Conservation (phyloP, 2,797 vertebrate genomes). For the Leontopithecus rosalia region DNA sequence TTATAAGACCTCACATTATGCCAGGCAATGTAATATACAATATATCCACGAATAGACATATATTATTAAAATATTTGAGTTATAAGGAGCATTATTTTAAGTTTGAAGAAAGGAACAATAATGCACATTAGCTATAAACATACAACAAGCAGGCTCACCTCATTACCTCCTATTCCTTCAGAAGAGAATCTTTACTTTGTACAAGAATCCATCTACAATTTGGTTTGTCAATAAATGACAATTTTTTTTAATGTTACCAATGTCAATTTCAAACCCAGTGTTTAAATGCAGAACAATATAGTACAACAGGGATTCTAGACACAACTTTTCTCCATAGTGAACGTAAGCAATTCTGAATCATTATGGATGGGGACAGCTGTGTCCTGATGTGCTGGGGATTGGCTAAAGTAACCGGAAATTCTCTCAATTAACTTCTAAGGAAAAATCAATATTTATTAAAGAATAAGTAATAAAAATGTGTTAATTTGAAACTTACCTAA, state of each 20-base stretch:
- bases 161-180: not conserved
- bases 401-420: not conserved
- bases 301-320: not conserved
- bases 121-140: not conserved
- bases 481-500: constrained; percentile 42
- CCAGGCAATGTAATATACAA: not conserved
- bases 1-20: not conserved
- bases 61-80: not conserved
- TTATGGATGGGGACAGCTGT: not conserved
- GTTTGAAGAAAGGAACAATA: not conserved
- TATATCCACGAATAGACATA: not conserved
- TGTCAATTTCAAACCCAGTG: not conserved
- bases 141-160: not conserved
- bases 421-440: not conserved
- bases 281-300: not conserved
- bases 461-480: constrained; percentile 24
- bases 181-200: not conserved
- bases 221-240: not conserved
- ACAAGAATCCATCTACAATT: not conserved
- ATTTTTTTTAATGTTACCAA: no score
- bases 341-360: not conserved
- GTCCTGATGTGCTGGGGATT: not conserved
- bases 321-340: not conserved
- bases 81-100: not conserved
- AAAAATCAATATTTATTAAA: not conserved